A percentile compares a stretch with the other conserved stretches of the same genome.
phyloP scores from a whole-genome alignment of 2,797 vertebrate species.

The Pteronotus mesoamericanus region DNA sequence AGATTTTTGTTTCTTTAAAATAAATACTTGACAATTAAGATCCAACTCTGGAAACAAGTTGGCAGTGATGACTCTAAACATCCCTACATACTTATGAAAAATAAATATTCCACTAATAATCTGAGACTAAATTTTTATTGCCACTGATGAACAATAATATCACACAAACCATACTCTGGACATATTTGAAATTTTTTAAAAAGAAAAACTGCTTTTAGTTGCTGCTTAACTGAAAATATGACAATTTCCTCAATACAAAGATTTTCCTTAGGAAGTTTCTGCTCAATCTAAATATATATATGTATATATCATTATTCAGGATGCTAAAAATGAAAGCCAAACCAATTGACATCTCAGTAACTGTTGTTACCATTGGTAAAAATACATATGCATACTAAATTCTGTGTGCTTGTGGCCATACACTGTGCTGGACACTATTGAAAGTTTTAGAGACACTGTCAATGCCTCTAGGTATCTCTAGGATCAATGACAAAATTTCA shows the following conservation, averaged over 20 bases:
- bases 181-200: neutral
- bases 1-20: neutral
- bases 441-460: neutral
- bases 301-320: neutral
- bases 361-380: neutral
- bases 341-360: neutral
- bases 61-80: neutral
- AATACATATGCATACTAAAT: neutral
- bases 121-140: conserved; percentile 5
- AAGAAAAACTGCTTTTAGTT: conserved; percentile 10
- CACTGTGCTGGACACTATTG: neutral
- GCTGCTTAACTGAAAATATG: neutral
- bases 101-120: neutral
- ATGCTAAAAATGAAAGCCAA: neutral
- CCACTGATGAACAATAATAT: neutral
- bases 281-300: neutral
- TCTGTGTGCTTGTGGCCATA: neutral
- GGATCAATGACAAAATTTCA: neutral
- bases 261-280: neutral
- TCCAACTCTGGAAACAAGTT: neutral
- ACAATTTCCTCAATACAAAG: neutral
- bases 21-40: conserved; percentile 28
- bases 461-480: neutral
- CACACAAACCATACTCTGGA: neutral
- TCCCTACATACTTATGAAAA: neutral